Evolutionary conservation across 2,888 invertebrate genomes (phyloP), one percentile per base, ranked within the genome.

Genomic region (Drosophila demipolita): DNA sequence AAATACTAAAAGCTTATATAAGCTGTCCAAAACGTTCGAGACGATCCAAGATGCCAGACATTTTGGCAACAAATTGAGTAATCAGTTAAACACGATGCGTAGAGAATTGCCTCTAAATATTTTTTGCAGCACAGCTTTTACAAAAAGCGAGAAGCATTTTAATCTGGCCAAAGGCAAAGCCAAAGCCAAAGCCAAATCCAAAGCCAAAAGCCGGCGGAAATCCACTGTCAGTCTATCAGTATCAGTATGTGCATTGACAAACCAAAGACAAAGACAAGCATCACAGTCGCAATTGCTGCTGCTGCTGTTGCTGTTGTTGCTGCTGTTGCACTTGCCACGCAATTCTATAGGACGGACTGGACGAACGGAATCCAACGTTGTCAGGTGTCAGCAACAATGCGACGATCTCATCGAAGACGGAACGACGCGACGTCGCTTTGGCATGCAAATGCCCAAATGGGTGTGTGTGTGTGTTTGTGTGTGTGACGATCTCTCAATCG

Each of bases 321-420:
- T 59, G 68, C 55, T 53, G 36, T 57, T 64, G 87, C 86, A 89
- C 87, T 89, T 81, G 87, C 90, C 90, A 86, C 84, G 83, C 83
- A 88, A 86, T 88, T 80, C 73, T 72, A 66, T 60, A 68, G 69
- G 61, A 73, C 36, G 38, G 49, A 62, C 42, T 40, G 63, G 65
- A 62, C 53, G 55, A 15, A 26, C 38, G 36, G 26, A 61, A 42
- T 52, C 38, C 50, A 57, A 60, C 73, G 87, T 86, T 87, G 89
- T 87, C 90, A 87, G 82, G 87, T 87, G 90, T 87, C 90, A 80
- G 50, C 75, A 87, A 75, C 78, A 80, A 75, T 80, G 90, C 86
- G 79, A 73, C 75, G 64, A 80, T 82, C 75, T 78, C 75, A 74
- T 78, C 85, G 69, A 60, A 54, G 75, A 65, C 48, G 69, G 57